These are phyloP conservation scores for Norana najaformis DNA, from an alignment of 2,888 invertebrate species.

Conservation along the genomic window DNA sequence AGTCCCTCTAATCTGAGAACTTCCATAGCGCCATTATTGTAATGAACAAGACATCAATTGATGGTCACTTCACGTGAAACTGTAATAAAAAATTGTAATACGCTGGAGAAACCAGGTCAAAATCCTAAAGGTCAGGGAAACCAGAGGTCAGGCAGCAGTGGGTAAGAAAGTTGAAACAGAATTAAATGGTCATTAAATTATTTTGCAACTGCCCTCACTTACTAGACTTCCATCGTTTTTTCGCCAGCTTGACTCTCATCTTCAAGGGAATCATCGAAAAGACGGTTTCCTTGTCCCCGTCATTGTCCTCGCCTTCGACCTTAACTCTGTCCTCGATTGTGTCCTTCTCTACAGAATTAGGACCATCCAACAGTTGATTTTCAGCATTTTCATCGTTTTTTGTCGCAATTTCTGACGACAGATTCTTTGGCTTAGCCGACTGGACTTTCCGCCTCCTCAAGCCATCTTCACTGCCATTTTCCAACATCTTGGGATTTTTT, in stretches of 20 bases:
- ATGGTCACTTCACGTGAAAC: too few species aligned
- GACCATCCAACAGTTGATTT: background rate
- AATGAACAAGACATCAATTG: too few species aligned
- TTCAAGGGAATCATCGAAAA: background rate
- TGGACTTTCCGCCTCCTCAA: background rate
- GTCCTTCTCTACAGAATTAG: background rate
- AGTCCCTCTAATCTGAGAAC: too few species aligned
- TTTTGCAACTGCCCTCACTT: too few species aligned
- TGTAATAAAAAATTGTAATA: too few species aligned
- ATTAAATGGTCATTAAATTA: too few species aligned
- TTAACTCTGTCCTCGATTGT: background rate
- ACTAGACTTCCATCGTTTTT: conserved; percentile 6
- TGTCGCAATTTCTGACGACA: background rate
- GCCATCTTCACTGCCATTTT: background rate
- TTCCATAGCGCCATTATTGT: too few species aligned
- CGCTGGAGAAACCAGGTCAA: too few species aligned
- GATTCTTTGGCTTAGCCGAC: background rate
- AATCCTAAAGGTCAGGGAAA: too few species aligned
- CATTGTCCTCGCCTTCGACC: background rate
- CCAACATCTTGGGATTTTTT: background rate
- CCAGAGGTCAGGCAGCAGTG: too few species aligned
- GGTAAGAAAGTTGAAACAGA: background rate
- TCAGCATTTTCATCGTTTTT: background rate
- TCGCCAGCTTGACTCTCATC: background rate
- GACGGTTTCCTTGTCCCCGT: background rate